A percentile compares a stretch with the other conserved stretches of the same genome.
phyloP scores from a whole-genome alignment of 1,140 invertebrate species.

The Drusus annulatus region DNA sequence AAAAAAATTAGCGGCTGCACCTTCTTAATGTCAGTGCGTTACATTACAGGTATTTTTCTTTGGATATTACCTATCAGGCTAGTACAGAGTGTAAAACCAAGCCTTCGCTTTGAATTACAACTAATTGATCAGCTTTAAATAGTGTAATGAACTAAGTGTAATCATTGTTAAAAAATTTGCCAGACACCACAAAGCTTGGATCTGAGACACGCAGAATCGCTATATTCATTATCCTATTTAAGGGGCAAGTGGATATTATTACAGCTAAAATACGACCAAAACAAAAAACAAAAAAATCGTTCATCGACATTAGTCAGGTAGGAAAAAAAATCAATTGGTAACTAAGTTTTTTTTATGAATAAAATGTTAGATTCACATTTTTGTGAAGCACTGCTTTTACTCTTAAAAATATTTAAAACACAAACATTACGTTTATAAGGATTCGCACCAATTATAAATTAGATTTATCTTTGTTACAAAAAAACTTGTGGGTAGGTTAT shows the following conservation, averaged over 20 bases:
- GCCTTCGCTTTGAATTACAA: conserved; percentile 43
- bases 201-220: conserved; percentile 48
- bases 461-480: too few relatives aligned
- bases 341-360: too few relatives aligned
- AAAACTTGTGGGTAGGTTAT: too few relatives aligned
- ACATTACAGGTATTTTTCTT: conserved; percentile 38
- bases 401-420: too few relatives aligned
- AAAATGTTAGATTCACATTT: too few relatives aligned
- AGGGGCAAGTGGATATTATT: too few relatives aligned
- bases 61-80: conserved; percentile 46
- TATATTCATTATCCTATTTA: too few relatives aligned
- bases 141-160: conserved; percentile 45
- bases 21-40: conserved; percentile 48
- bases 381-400: too few relatives aligned
- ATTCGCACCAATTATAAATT: too few relatives aligned
- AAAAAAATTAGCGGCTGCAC: conserved; percentile 52
- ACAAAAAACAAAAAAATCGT: background rate
- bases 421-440: too few relatives aligned
- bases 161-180: conserved; percentile 52
- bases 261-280: conserved; percentile 5
- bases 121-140: conserved; percentile 46
- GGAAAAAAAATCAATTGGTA: too few relatives aligned
- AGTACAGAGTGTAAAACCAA: conserved; percentile 35
- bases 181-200: conserved; percentile 54
- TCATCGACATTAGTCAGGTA: too few relatives aligned